These are phyloP conservation scores for Thera britannica DNA, from an alignment of 2,888 invertebrate genomes.

Conservation along the genomic window DNA sequence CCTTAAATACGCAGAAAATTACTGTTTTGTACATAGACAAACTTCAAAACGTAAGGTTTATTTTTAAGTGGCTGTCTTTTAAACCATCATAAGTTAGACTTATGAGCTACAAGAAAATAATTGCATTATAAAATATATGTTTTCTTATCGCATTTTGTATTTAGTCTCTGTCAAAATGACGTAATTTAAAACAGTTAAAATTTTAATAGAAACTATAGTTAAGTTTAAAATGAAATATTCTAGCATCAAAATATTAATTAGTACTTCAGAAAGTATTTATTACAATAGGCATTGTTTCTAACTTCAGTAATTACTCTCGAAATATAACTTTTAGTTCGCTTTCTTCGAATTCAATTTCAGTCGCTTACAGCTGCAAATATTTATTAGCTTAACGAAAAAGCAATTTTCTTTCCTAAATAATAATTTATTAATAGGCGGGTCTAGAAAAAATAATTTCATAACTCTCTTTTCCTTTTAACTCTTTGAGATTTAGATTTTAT, in stretches of 20 bases:
- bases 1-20: too few relatives aligned
- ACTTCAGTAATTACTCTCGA: slow-evolving; percentile 1
- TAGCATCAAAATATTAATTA: neutral
- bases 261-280: neutral
- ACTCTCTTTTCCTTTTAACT: neutral
- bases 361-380: neutral
- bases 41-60: too few relatives aligned
- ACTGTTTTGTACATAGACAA: too few relatives aligned
- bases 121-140: too few relatives aligned
- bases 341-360: neutral
- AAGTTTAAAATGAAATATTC: neutral
- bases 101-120: too few relatives aligned
- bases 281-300: neutral
- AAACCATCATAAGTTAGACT: too few relatives aligned
- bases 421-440: neutral
- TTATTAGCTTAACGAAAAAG: neutral
- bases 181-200: too few relatives aligned
- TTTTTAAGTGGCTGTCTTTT: too few relatives aligned
- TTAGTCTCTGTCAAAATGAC: too few relatives aligned
- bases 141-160: too few relatives aligned
- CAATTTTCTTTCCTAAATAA: neutral
- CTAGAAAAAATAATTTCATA: neutral
- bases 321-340: neutral
- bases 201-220: too few relatives aligned
- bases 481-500: too few relatives aligned